phyloP scores from a whole-genome alignment of 1,140 invertebrate genomes.

The Drosophila tristis region DNA sequence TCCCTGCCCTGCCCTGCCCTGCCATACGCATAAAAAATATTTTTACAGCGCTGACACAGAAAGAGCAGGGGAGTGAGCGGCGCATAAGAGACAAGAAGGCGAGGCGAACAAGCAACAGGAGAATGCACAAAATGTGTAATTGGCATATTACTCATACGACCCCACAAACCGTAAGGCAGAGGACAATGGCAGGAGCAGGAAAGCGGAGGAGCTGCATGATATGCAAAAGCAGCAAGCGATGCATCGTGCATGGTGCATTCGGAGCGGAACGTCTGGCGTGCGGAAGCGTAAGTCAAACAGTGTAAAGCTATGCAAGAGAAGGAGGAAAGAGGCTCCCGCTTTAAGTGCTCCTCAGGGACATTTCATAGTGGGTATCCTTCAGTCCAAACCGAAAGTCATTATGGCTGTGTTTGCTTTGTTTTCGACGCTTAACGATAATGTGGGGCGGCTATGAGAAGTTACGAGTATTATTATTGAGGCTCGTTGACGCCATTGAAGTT shows the following conservation, averaged over 20 bases:
- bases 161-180: too few species aligned
- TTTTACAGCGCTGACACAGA: constrained; percentile 51
- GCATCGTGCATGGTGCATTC: background rate
- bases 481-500: constrained; percentile 35
- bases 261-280: constrained; percentile 4
- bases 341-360: background rate
- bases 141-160: constrained; percentile 57
- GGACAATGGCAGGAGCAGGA: background rate
- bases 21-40: constrained; percentile 35
- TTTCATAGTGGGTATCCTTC: background rate
- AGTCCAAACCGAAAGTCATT: background rate
- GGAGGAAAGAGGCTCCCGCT: background rate
- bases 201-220: background rate
- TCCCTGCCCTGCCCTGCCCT: too few species aligned
- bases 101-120: constrained; percentile 49
- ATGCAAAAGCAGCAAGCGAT: too few species aligned
- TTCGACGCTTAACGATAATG: constrained; percentile 54
- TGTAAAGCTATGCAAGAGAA: constrained; percentile 2
- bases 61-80: constrained; percentile 5
- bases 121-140: constrained; percentile 47
- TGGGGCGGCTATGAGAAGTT: constrained; percentile 64
- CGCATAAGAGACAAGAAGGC: constrained; percentile 17
- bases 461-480: constrained; percentile 57
- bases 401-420: constrained; percentile 6
- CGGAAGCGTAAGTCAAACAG: constrained; percentile 20